Evolutionary conservation across 1,140 invertebrate species (phyloP), one percentile per base, ranked within the genome.

Genomic region (Drosophila jambulina): DNA sequence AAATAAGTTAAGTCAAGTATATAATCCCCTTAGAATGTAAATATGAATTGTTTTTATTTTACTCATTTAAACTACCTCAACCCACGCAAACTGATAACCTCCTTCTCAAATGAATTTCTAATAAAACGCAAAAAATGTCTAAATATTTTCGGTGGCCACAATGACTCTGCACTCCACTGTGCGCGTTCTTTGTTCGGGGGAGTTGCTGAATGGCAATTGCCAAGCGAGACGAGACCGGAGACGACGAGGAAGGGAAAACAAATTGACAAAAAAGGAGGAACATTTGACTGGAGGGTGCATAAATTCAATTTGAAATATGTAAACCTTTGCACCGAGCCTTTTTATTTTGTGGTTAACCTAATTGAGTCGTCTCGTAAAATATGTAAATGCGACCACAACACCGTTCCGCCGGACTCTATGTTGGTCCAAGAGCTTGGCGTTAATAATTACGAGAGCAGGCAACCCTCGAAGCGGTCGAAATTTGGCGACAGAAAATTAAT

Each of bases 291-390:
- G 59, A 83, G 90, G 90, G 90, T 91, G 90, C 90, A 91, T 91
- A 91, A 91, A 91, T 91, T 91, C 77, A 91, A 91, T 91, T 91
- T 78, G 43, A 71, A 90, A 91, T 85, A 84, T 78, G 84, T 91
- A 91, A 91, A 91, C 78, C 90, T 91, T 87, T 68, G 53, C 75
- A 56, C 42, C 49, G 58, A 69, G 64, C 46, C 74, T 88, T 87
- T 80, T 75, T 62, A 80, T 82, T 86, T 83, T 90, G 90, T 75
- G 90, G 90, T 87, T 91, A 86, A 91, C 85, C 90, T 91, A 91
- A 91, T 91, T 91, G 90, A 91, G 90, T 91, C 86, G 77, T 78
- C 90, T 91, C 82, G 68, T 91, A 70, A 87, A 78, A 84, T 87
- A 87, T 82, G 88, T 82, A 90, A 90, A 90, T 90, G 69, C 62